Conservation (phyloP, 2,113 vertebrate genomes). For the Empidonax traillii region DNA sequence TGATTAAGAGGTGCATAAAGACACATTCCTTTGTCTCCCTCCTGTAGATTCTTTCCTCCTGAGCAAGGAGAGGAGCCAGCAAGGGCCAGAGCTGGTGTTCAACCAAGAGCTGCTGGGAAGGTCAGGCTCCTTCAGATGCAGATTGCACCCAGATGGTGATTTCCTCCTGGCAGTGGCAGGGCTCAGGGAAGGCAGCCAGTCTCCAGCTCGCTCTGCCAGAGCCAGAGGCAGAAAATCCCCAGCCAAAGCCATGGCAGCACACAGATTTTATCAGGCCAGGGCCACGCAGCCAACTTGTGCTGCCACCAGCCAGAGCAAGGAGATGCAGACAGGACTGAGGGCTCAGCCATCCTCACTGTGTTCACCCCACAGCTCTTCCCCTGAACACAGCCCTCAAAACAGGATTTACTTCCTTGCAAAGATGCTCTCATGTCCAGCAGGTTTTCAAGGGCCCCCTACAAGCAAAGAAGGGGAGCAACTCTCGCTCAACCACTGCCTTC, state of each 20-base stretch:
- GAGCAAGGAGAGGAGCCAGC: background rate
- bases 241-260: background rate
- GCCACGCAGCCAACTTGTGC: background rate
- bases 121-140: background rate
- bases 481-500: rapidly evolving
- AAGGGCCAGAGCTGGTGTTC: background rate
- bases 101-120: background rate
- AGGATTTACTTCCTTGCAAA: rapidly evolving
- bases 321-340: background rate
- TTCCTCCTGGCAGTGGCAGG: slow-evolving; percentile 27
- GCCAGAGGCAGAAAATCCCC: slow-evolving; percentile 2
- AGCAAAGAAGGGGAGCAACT: background rate
- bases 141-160: slow-evolving; percentile 39
- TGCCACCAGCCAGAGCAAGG: background rate
- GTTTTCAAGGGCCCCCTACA: background rate
- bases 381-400: background rate
- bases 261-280: background rate
- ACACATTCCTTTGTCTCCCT: background rate
- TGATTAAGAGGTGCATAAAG: background rate
- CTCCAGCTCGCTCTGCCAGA: background rate
- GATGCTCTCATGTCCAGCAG: background rate
- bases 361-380: background rate
- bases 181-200: slow-evolving; percentile 4
- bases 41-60: too few species aligned
- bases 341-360: background rate